A percentile compares a stretch with the other conserved stretches of the same genome.
phyloP scores from a whole-genome alignment of 2,113 vertebrate genomes.

The Hucho hucho region DNA sequence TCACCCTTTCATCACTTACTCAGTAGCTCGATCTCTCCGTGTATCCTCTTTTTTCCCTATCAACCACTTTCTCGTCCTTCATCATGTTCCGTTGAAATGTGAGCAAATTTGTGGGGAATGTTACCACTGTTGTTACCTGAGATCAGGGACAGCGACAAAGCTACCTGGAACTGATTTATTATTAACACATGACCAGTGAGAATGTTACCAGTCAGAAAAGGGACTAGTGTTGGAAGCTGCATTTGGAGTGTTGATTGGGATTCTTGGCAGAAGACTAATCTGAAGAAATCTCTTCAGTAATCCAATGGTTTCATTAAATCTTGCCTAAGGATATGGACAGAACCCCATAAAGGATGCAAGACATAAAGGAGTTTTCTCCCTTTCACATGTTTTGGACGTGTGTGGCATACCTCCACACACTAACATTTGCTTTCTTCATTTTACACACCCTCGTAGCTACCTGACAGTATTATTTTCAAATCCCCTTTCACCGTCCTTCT shows the following conservation, averaged over 20 bases:
- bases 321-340: background rate
- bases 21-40: slow-evolving; percentile 6
- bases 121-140: slow-evolving; percentile 3
- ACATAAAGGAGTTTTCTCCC: background rate
- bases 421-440: background rate
- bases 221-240: background rate
- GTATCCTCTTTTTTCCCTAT: slow-evolving; percentile 7
- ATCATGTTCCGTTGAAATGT: background rate
- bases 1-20: background rate
- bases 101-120: background rate
- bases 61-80: slow-evolving; percentile 10
- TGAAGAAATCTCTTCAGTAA: background rate
- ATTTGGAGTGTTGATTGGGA: background rate
- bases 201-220: background rate
- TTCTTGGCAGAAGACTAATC: slow-evolving; percentile 1
- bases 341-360: background rate
- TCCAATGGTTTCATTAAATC: background rate
- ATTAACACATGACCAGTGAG: background rate
- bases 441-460: background rate
- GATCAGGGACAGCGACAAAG: background rate
- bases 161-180: background rate
- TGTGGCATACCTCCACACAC: background rate
- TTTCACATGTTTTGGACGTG: background rate
- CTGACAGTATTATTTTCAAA: slow-evolving; percentile 3
- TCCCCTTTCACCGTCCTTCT: slow-evolving; percentile 15